These are phyloP conservation scores for Drosophila infuscata DNA, from an alignment of 2,888 invertebrate species.

Conservation along the genomic window DNA sequence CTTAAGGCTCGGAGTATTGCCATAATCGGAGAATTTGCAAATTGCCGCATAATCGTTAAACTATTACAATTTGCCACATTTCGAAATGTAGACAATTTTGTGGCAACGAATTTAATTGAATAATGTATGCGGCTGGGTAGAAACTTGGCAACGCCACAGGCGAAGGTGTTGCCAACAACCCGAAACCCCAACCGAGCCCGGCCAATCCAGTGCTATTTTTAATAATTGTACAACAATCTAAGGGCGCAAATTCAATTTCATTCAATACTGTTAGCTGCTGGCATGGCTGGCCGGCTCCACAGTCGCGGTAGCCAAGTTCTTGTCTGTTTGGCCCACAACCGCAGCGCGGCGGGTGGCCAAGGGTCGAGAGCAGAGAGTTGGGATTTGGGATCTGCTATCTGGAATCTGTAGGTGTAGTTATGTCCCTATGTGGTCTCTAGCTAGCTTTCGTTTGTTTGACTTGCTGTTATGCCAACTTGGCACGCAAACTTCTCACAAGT, in stretches of 20 bases:
- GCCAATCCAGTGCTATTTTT: slow-evolving; percentile 50
- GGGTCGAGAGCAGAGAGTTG: slow-evolving; percentile 13
- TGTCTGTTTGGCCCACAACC: slow-evolving; percentile 51
- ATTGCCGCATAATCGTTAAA: slow-evolving; percentile 69
- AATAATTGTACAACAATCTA: slow-evolving; percentile 71
- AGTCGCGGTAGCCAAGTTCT: slow-evolving; percentile 68
- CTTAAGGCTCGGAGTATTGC: slow-evolving; percentile 4
- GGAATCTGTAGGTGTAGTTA: slow-evolving; percentile 32
- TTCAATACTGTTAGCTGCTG: slow-evolving; percentile 72
- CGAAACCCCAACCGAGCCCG: background rate
- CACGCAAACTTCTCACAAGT: slow-evolving; percentile 75
- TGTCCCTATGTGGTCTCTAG: slow-evolving; percentile 50
- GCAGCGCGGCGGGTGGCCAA: slow-evolving; percentile 25
- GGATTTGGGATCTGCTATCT: slow-evolving; percentile 15
- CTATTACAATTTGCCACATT: slow-evolving; percentile 65
- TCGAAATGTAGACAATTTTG: slow-evolving; percentile 34
- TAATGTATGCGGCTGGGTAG: slow-evolving; percentile 55
- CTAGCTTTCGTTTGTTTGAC: slow-evolving; percentile 70
- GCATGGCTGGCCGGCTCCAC: slow-evolving; percentile 19
- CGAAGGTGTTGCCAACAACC: slow-evolving; percentile 61
- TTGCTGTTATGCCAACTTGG: slow-evolving; percentile 73
- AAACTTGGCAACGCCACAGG: slow-evolving; percentile 59
- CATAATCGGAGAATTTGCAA: slow-evolving; percentile 42
- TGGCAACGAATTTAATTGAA: slow-evolving; percentile 69
- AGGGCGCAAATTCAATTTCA: slow-evolving; percentile 71